Evolutionary conservation across 1,140 invertebrate species (phyloP).

Genomic region (Drosophila pachea): DNA sequence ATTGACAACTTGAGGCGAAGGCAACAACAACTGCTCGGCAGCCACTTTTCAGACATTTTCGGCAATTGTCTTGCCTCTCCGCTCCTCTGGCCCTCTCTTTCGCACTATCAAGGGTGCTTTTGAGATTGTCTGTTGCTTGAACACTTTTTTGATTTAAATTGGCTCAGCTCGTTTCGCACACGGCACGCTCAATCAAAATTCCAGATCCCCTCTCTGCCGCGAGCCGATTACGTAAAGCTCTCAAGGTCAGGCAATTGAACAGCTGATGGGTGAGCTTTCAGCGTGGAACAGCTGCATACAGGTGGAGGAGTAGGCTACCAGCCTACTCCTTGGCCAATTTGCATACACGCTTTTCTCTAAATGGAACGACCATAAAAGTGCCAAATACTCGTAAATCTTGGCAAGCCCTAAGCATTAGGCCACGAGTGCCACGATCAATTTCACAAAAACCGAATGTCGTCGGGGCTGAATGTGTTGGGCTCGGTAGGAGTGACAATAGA

Average conservation of each 20-base stretch:
- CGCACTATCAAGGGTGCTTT: constrained; percentile 4
- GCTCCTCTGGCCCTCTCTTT: not conserved
- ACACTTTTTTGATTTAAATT: constrained; percentile 76
- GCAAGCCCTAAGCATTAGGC: constrained; percentile 51
- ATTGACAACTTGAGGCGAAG: constrained; percentile 58
- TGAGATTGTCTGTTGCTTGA: constrained; percentile 65
- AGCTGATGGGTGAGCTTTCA: not conserved
- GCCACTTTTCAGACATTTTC: constrained; percentile 54
- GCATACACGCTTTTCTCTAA: constrained; percentile 30
- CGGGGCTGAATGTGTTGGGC: constrained; percentile 27
- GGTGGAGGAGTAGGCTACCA: not conserved
- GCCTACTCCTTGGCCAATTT: constrained; percentile 4
- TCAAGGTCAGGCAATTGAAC: constrained; percentile 48
- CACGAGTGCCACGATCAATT: constrained; percentile 73
- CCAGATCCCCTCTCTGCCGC: constrained; percentile 42
- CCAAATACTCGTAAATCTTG: constrained; percentile 55
- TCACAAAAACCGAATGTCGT: constrained; percentile 30
- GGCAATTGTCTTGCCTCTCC: constrained; percentile 43
- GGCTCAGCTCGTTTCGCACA: constrained; percentile 45
- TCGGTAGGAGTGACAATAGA: constrained; percentile 64
- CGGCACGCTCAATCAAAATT: constrained; percentile 47
- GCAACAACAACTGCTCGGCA: constrained; percentile 24
- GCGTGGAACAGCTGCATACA: not conserved
- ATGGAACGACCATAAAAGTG: constrained; percentile 54
- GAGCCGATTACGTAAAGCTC: constrained; percentile 3